phyloP scores from a whole-genome alignment of 2,888 invertebrate genomes.

The Dryobota labecula region DNA sequence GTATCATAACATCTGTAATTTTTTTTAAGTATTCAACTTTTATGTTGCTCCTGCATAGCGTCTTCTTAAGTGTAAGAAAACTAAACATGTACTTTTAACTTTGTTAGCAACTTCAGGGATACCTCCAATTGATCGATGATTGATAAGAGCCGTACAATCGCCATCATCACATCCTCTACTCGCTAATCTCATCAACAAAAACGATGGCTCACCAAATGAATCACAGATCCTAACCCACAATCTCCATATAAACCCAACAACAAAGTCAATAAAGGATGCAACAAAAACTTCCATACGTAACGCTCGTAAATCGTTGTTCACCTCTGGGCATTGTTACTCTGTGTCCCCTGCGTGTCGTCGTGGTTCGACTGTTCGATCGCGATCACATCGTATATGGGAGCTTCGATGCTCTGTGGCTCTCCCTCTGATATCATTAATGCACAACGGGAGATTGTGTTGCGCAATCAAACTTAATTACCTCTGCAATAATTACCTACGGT shows the following conservation, averaged over 20 bases:
- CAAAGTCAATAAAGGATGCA: conserved; percentile 65
- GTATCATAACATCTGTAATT: no score
- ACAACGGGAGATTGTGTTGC: conserved; percentile 71
- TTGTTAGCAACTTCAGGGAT: not conserved
- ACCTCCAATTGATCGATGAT: not conserved
- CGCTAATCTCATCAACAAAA: conserved; percentile 10
- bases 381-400: conserved; percentile 75
- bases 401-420: conserved; percentile 66
- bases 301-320: conserved; percentile 64
- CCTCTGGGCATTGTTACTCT: conserved; percentile 72
- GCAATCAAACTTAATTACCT: conserved; percentile 73
- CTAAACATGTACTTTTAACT: not conserved
- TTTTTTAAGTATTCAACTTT: not conserved
- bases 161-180: not conserved
- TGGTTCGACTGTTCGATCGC: conserved; percentile 69
- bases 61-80: not conserved
- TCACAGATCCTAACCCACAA: conserved; percentile 27
- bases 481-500: conserved; percentile 54
- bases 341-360: conserved; percentile 77
- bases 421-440: conserved; percentile 75
- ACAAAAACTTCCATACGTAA: conserved; percentile 68
- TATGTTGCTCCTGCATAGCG: not conserved
- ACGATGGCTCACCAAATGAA: conserved; percentile 3
- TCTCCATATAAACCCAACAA: conserved; percentile 47
- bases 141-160: not conserved